Evolutionary conservation across 2,797 vertebrate genomes (phyloP), one percentile per base, ranked within the genome.

Genomic region (Eleutherodactylus coqui): DNA sequence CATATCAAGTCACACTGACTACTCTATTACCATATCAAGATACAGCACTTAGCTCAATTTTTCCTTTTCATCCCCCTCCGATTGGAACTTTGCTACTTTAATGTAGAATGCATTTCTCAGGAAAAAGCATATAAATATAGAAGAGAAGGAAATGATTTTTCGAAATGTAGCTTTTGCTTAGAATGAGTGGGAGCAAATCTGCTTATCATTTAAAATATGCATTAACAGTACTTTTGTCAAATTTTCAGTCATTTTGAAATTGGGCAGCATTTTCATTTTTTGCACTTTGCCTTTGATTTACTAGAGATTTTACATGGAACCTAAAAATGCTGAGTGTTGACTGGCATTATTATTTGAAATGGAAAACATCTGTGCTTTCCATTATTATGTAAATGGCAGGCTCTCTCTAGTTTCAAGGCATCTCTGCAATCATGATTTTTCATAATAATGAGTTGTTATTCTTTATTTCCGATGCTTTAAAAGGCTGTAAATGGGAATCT

Each of bases 341-440:
- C 45, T 53, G 36, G 27, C 85, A 82, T 77, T 67, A 53, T 51
- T 76, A 82, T 58, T 82, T 82, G 58, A 76, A 85, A 82, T 76
- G 45, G 58, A 86, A 80, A 69, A 82, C 79, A 86, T 86, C 79
- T 82, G 79, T 77, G 78, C 41, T 43, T 76, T 67, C 27, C 43
- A 86, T 82, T 86, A 75, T 86, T 86, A 82, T 82, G 73, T 82
- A 86, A 82, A 86, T 86, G 38, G 27, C 49, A 82, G 60, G 58
- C 43, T 86, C 75, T 86, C 60, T 86, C 60, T 43, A 19, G 79
- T 76, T 64, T 76, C 45, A 67, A 34, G 51, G 64, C 70, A 69
- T 86, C 29, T 82, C 64, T 77, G 58, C 72, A 86, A 82, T 76
- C 70, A 86, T 75, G 51, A 36, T 75, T 86, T 86, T 77, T 67